A percentile compares a stretch with the other conserved stretches of the same genome.
Evolutionary conservation across 2,888 invertebrate genomes (phyloP).

Genomic region (Terebella lapidaria): DNA sequence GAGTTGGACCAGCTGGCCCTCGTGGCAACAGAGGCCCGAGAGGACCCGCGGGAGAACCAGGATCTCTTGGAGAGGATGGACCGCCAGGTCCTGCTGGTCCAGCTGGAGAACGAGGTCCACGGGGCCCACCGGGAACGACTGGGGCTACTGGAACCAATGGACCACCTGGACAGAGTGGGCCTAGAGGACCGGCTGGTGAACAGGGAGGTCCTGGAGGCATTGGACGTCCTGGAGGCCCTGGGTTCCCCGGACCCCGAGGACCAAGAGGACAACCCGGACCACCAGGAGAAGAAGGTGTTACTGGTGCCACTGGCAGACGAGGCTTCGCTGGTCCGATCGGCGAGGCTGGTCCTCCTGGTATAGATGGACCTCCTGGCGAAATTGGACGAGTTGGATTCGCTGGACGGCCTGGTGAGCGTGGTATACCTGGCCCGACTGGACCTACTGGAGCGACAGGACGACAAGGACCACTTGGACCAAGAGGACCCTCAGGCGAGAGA

Average conservation of each 20-base stretch:
- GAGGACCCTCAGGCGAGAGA: slow-evolving; percentile 3
- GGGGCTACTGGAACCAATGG: slow-evolving; percentile 11
- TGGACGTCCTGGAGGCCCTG: slow-evolving; percentile 13
- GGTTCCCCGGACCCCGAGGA: slow-evolving; percentile 14
- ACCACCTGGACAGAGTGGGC: slow-evolving; percentile 9
- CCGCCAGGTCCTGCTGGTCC: background rate
- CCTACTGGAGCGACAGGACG: slow-evolving; percentile 3
- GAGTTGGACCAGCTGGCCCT: slow-evolving; percentile 8
- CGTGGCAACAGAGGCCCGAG: slow-evolving; percentile 12
- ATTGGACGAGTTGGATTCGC: slow-evolving; percentile 19
- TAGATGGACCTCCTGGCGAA: slow-evolving; percentile 6
- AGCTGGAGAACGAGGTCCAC: slow-evolving; percentile 2
- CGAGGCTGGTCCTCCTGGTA: slow-evolving; percentile 7
- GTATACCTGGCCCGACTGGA: slow-evolving; percentile 1
- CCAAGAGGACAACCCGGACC: slow-evolving; percentile 10
- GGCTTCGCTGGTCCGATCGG: slow-evolving; percentile 15
- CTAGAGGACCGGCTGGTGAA: slow-evolving; percentile 11
- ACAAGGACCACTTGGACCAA: slow-evolving; percentile 3
- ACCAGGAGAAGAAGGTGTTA: slow-evolving; percentile 57
- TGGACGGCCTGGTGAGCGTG: slow-evolving; percentile 3
- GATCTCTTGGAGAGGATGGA: slow-evolving; percentile 10
- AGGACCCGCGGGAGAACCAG: slow-evolving; percentile 11
- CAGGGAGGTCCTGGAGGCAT: slow-evolving; percentile 1
- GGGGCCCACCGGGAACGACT: slow-evolving; percentile 10
- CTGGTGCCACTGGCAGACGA: slow-evolving; percentile 12